Percentiles rank a stretch among this genome's conserved stretches.
These are phyloP conservation scores for Musca domestica DNA, from an alignment of 1,140 invertebrate species.

Conservation along the genomic window DNA sequence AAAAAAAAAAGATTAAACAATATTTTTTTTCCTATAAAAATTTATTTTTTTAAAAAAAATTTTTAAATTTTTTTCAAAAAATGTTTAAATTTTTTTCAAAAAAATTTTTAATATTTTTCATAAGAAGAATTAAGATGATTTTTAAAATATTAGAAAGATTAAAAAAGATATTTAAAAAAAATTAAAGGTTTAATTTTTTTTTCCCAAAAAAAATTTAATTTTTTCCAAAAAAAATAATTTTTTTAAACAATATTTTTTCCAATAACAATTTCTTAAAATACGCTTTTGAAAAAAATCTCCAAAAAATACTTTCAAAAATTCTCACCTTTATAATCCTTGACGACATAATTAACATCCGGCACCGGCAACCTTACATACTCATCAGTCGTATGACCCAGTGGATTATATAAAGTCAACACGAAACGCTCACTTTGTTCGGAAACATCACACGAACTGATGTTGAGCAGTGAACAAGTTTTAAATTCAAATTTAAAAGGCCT, in stretches of 20 bases:
- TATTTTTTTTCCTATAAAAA: too few relatives aligned
- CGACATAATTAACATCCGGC: conserved; percentile 58
- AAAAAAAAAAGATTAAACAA: too few relatives aligned
- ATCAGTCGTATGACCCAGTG: conserved; percentile 65
- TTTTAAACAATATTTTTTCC: not conserved
- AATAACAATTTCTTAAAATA: not conserved
- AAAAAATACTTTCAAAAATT: not conserved
- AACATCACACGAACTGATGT: conserved; percentile 64
- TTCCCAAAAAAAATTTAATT: too few relatives aligned
- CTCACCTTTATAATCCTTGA: conserved; percentile 61
- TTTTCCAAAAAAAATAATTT: not conserved
- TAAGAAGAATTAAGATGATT: too few relatives aligned
- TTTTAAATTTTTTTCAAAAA: too few relatives aligned
- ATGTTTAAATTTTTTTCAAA: too few relatives aligned
- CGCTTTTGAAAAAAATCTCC: not conserved
- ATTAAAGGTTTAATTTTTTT: not conserved
- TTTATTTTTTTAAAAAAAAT: too few relatives aligned
- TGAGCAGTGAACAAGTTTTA: conserved; percentile 65
- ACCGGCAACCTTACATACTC: conserved; percentile 73
- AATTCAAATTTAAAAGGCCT: conserved; percentile 48
- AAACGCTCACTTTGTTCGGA: conserved; percentile 66
- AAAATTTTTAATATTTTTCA: too few relatives aligned
- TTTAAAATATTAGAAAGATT: too few relatives aligned
- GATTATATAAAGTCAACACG: conserved; percentile 78
- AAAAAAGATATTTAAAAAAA: not conserved